These are phyloP conservation scores for Canis aureus DNA, from an alignment of 2,113 vertebrate species.

Conservation along the genomic window DNA sequence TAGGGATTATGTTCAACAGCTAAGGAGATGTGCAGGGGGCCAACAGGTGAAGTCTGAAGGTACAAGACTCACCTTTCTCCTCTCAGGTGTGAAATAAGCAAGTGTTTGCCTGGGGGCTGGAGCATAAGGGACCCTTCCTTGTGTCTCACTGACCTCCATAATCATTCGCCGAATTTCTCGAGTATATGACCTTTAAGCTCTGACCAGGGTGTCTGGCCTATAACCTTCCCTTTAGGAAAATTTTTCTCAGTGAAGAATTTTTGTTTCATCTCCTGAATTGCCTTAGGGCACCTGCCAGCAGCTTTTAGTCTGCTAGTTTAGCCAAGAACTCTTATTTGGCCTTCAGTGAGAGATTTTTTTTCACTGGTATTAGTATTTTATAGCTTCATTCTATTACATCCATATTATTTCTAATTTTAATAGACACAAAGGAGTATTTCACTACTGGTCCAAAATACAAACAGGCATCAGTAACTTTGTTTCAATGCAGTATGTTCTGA, in stretches of 20 bases:
- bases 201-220: background rate
- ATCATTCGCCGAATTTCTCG: conserved; percentile 52
- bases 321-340: background rate
- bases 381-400: background rate
- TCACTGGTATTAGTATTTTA: background rate
- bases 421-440: background rate
- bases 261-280: conserved; percentile 67
- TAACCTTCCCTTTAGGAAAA: conserved; percentile 17
- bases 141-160: background rate
- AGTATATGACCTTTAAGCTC: conserved; percentile 61
- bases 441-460: background rate
- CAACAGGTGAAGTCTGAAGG: background rate
- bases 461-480: background rate
- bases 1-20: accelerated
- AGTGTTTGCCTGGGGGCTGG: background rate
- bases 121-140: background rate
- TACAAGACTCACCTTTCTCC: accelerated
- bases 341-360: background rate
- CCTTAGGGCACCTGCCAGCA: conserved; percentile 50
- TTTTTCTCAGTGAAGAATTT: conserved; percentile 44
- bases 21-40: accelerated
- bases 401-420: background rate
- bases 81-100: background rate
- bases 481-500: background rate
- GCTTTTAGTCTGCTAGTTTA: background rate